Evolutionary conservation across 2,888 invertebrate genomes (phyloP).

Genomic region (Idaea aversata): DNA sequence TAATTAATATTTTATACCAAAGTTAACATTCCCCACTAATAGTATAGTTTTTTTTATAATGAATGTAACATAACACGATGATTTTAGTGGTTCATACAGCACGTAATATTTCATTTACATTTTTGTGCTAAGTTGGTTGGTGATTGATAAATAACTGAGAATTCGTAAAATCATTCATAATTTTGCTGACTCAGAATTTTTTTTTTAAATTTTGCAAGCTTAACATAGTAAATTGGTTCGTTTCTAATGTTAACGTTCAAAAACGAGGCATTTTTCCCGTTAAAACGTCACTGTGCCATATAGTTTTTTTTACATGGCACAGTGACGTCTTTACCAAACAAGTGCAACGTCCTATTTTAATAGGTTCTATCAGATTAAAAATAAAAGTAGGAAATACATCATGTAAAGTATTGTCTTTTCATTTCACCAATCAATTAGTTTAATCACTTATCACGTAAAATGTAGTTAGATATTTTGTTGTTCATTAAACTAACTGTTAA

Average conservation of each 20-base stretch:
- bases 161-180: not conserved
- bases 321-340: not conserved
- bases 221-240: not conserved
- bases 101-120: constrained; percentile 63
- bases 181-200: not conserved
- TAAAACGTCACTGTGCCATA: not conserved
- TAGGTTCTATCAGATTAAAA: not conserved
- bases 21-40: constrained; percentile 87
- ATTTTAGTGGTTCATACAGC: constrained; percentile 53
- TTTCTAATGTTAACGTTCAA: not conserved
- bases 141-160: constrained; percentile 15
- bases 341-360: not conserved
- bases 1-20: constrained; percentile 84
- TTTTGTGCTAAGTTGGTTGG: constrained; percentile 43
- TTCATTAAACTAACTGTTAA: constrained; percentile 69
- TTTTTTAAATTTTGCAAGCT: too few relatives aligned
- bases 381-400: not conserved
- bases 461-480: constrained; percentile 70
- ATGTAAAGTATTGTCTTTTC: constrained; percentile 2
- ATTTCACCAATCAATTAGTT: constrained; percentile 12
- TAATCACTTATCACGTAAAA: constrained; percentile 29
- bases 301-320: not conserved
- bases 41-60: constrained; percentile 62
- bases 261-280: not conserved
- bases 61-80: constrained; percentile 41